Base-by-base conservation (phyloP, 2,113 vertebrate genomes). In the Xiphias gladius region DNA sequence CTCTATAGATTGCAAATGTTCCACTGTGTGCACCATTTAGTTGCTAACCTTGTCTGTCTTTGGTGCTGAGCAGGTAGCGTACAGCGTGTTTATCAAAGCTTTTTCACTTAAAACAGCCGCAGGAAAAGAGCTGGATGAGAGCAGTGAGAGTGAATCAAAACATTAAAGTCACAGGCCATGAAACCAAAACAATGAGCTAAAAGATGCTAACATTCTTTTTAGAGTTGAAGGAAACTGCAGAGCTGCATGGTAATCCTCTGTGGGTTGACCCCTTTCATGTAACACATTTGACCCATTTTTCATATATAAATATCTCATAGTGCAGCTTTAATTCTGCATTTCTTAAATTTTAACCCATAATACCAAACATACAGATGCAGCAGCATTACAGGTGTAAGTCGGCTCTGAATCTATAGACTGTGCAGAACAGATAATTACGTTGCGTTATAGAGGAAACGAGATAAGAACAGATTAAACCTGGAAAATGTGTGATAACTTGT, bases 371-470 rank as follows among this genome's bases (percentile, higher is more conserved):
- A 4, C 17, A 7, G 32, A 28, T 0, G 2, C 35, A 61, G 32
- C 37, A 20, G 32, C 57, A 54, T 39, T 37, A 37, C 55, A 66
- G 48, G 62, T 68, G 61, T 61, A 46, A 71, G 41, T 59, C n/a
- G 64, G 12, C 6, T 30, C 58, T 65, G 39, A 69, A 67, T 83
- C 57, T 58, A 16, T 46, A 13, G 61, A n/a, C 30, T 73, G 20
- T 67, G 57, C 20, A 8, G 68, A 79, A 50, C 1, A 41, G 52
- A 76, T 46, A 26, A 28, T 82, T 71, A 67, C 20, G 20, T 61
- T 59, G 57, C 62, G 58, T 57, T 76, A 43, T 32, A 26, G 39
- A 70, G 28, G 50, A 63, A 80, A 63, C 68, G 54, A 68, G 20
- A 59, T 43, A 50, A 63, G n/a, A 20, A 62, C 24, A 65, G n/a